Conservation (phyloP, 2,888 invertebrate species). For the Lumbricus terrestris region DNA sequence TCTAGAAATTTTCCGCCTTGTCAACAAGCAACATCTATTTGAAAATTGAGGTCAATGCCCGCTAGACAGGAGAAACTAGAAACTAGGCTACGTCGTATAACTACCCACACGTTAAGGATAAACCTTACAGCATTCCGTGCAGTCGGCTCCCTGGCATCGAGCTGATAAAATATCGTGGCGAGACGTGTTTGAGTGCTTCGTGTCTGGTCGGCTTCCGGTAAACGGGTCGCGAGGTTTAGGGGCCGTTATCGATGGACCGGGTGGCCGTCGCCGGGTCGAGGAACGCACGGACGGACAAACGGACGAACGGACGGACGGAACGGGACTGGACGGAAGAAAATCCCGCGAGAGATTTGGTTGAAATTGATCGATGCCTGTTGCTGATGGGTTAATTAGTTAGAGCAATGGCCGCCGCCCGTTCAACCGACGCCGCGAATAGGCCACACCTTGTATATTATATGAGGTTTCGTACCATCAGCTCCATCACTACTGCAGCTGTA, state of each 20-base stretch:
- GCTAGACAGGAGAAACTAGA: no score
- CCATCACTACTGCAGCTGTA: background rate
- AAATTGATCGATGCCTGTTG: slow-evolving; percentile 19
- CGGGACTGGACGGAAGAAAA: background rate
- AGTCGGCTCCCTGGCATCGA: background rate
- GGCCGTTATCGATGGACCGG: background rate
- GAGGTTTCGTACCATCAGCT: background rate
- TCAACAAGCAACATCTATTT: no score
- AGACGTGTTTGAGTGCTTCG: background rate
- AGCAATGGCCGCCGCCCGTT: background rate
- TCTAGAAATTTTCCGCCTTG: no score
- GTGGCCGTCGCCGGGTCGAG: background rate
- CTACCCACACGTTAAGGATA: background rate
- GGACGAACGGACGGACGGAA: background rate
- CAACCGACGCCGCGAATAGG: background rate
- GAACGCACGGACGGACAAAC: background rate
- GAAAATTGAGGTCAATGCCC: no score
- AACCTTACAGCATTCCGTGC: background rate
- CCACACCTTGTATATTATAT: background rate
- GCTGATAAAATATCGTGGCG: slow-evolving; percentile 3
- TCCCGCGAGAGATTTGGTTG: slow-evolving; percentile 15
- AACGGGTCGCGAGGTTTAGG: background rate
- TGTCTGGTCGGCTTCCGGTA: background rate
- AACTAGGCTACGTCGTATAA: no score
- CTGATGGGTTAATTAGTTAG: slow-evolving; percentile 20